These are phyloP conservation scores for Drosophila dunni DNA, from an alignment of 1,140 invertebrate species.

Conservation along the genomic window DNA sequence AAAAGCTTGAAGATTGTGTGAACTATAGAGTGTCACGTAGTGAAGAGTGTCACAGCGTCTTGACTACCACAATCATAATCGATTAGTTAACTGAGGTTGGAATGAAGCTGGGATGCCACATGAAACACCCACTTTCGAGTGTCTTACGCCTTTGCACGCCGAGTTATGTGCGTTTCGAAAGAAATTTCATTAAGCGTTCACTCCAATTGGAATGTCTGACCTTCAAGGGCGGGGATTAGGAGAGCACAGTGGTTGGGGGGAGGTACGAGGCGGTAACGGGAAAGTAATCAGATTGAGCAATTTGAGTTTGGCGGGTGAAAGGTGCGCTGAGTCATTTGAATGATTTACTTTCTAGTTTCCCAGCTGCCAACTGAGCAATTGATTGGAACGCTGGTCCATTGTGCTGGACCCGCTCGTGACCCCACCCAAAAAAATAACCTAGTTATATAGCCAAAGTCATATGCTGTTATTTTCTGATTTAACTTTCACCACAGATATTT, in stretches of 20 bases:
- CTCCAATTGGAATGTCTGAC: slow-evolving; percentile 37
- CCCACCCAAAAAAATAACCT: not conserved
- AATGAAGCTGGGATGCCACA: slow-evolving; percentile 20
- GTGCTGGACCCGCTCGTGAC: not conserved
- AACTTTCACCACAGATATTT: slow-evolving; percentile 24
- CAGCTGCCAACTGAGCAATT: slow-evolving; percentile 21
- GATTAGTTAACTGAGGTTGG: not conserved
- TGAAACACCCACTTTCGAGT: not conserved
- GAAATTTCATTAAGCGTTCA: slow-evolving; percentile 37
- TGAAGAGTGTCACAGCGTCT: not conserved
- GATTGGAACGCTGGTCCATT: slow-evolving; percentile 14
- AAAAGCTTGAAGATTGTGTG: not conserved
- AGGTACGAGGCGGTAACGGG: not conserved
- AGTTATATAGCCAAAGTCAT: not conserved
- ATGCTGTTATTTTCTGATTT: slow-evolving; percentile 2
- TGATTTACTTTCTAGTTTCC: slow-evolving; percentile 44
- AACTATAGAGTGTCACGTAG: not conserved
- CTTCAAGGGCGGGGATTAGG: slow-evolving; percentile 11
- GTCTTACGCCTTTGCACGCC: not conserved
- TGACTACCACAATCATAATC: slow-evolving; percentile 5
- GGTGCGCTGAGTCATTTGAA: slow-evolving; percentile 34
- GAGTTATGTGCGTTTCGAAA: not conserved
- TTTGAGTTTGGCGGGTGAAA: slow-evolving; percentile 29
- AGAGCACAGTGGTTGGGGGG: not conserved
- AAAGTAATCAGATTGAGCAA: slow-evolving; percentile 14